Evolutionary conservation across 2,888 invertebrate genomes (phyloP), one percentile per base, ranked within the genome.

Genomic region (Esperia sulphurella): DNA sequence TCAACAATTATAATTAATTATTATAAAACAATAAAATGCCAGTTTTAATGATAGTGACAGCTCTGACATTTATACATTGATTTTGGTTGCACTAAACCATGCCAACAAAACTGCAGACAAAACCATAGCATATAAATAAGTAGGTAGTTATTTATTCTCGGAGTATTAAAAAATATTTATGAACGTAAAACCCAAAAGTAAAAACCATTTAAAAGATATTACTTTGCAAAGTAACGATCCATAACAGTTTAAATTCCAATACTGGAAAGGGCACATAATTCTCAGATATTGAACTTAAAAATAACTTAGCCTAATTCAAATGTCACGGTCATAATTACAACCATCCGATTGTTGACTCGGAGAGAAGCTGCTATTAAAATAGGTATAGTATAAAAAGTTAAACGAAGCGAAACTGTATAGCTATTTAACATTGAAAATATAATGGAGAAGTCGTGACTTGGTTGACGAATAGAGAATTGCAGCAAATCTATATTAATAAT

Each of bases 251-350:
- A 43, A 47, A 47, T 47, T 42, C 39, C 12, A 49, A 45, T 37
- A 45, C 37, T 46, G 46, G 48, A 77, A 79, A 81, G 79, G 79
- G 74, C 75, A 78, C 55, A 45, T 51, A 55, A 56, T 77, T 79
- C 76, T 68, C 75, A 78, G 68, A 66, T 61, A 55, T 52, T 47
- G 49, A 50, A 56, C 52, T 47, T 63, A 65, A 71, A 73, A 75
- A 71, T 65, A 56, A 53, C 60, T 58, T 58, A 68, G 64, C 52
- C 53, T 49, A 55, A 53, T 46, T 38, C 21, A 77, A 81, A 82
- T 80, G 82, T 78, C 81, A 82, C 49, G 82, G 82, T 53, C 67
- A 61, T 21, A 21, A 21, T 21, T 21, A 21, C 5, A 48, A 50
- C 59, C 64, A 67, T 68, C 65, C 63, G 60, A 64, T 68, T 67